These are phyloP conservation scores for Mixornis gularis DNA, from an alignment of 2,113 vertebrate species.

Conservation along the genomic window DNA sequence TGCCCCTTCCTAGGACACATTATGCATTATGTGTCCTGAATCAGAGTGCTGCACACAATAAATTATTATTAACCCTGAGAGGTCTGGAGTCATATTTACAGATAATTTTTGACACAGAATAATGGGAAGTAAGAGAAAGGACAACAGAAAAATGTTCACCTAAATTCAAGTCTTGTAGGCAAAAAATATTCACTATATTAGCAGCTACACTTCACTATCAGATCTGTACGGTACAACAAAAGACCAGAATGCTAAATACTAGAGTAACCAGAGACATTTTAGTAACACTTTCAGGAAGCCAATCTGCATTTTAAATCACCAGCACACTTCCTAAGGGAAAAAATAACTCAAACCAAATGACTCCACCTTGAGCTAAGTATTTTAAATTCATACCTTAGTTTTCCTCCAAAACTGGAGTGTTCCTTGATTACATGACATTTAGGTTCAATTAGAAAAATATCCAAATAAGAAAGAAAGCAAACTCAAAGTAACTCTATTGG, in stretches of 20 bases:
- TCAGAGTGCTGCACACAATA: neutral
- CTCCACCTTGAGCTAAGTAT: neutral
- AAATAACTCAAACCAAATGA: neutral
- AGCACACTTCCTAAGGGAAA: neutral
- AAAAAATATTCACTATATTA: neutral
- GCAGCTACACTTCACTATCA: neutral
- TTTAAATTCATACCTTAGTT: neutral
- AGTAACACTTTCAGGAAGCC: neutral
- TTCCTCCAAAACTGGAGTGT: neutral
- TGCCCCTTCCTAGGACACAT: neutral
- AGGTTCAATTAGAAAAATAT: neutral
- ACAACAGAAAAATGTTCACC: neutral
- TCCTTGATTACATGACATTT: neutral
- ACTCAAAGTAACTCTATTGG: neutral
- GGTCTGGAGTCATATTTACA: neutral
- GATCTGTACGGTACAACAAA: neutral
- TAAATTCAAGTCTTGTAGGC: neutral
- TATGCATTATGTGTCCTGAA: neutral
- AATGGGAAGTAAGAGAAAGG: neutral
- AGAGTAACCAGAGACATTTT: neutral
- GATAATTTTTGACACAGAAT: neutral
- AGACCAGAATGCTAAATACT: neutral
- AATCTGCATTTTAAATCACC: neutral
- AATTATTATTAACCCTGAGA: neutral
- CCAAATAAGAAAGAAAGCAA: neutral